Base-by-base conservation (phyloP, 2,888 invertebrate genomes). In the Panorpa germanica region DNA sequence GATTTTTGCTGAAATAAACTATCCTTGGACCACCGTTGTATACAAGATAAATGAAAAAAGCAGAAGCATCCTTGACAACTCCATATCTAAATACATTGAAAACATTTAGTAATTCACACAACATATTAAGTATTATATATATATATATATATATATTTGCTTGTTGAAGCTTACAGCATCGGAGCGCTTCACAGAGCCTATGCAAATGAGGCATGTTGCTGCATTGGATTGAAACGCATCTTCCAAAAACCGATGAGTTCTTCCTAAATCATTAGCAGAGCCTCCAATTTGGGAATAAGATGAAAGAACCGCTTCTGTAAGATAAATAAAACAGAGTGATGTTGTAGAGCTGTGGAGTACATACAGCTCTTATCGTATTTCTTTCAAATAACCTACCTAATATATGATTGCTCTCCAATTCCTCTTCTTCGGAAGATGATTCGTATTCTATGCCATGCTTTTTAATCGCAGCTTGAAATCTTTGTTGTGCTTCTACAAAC, bases 11-110 rank as follows among this genome's bases (percentile, higher is more conserved):
- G 66, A 34, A 61, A 68, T 29, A 86, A 65, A 40, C 80, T 83
- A 47, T 93, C 90, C 42, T 76, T 78, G 1, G 83, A 75, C 93
- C 93, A 93, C 45, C 82, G 73, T 49, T 83, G 83, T 37, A 90
- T 80, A 47, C 93, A 93, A 25, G 65, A 61, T 19, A 93, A 57
- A 54, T 93, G 93, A 45, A 91, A 76, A 45, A 77, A 75, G 26
- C 78, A 77, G 46, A 63, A 80, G 46, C 93, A 93, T 34, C 71
- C 69, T 5, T 54, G 54, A 46, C 93, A 93, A 23, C 70, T 78
- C 93, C 93, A 93, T 36, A 91, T 77, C 61, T 75, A 41, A 40
- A 42, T 14, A 28, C 14, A 40, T 38, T 23, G 18, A 4, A 31
- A 21, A 25, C 5, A 10, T 14, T 13, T 15, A 26, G 16, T 23